A percentile compares a stretch with the other conserved stretches of the same genome.
phyloP scores from a whole-genome alignment of 2,113 vertebrate species.

The Helogale parvula region DNA sequence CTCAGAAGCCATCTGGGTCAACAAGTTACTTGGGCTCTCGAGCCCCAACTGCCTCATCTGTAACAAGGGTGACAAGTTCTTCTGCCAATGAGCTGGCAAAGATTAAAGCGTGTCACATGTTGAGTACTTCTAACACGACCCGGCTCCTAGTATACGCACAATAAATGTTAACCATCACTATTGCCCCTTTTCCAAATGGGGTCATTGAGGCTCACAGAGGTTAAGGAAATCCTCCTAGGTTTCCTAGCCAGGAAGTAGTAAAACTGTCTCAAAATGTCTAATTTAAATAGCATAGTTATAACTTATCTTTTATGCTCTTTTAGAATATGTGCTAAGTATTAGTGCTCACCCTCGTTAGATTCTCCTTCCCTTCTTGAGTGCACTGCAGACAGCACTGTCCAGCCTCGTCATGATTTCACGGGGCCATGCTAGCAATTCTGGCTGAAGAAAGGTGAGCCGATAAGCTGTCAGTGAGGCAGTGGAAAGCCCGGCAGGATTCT shows the following conservation, averaged over 20 bases:
- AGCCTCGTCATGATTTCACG: rapidly evolving
- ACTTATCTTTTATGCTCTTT: neutral
- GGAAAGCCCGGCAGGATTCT: neutral
- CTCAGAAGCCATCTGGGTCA: neutral
- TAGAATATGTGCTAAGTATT: neutral
- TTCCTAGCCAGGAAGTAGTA: neutral
- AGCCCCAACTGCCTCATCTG: neutral
- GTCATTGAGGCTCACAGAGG: neutral
- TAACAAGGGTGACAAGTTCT: neutral
- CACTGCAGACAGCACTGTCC: neutral
- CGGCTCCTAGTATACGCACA: neutral
- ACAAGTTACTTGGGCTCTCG: neutral
- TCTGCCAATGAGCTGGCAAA: neutral
- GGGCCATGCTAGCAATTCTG: neutral
- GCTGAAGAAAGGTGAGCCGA: neutral
- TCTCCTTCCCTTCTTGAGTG: neutral
- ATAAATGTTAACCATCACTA: neutral
- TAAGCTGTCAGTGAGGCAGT: neutral
- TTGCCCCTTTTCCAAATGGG: neutral
- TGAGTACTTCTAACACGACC: neutral
- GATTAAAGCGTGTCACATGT: neutral
- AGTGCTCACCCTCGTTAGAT: neutral
- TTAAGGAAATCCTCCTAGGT: neutral
- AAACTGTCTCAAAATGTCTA: neutral
- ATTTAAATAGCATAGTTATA: neutral